Percentiles rank a stretch among this genome's conserved stretches.
phyloP scores from a whole-genome alignment of 2,113 vertebrate genomes.

The Perca flavescens region DNA sequence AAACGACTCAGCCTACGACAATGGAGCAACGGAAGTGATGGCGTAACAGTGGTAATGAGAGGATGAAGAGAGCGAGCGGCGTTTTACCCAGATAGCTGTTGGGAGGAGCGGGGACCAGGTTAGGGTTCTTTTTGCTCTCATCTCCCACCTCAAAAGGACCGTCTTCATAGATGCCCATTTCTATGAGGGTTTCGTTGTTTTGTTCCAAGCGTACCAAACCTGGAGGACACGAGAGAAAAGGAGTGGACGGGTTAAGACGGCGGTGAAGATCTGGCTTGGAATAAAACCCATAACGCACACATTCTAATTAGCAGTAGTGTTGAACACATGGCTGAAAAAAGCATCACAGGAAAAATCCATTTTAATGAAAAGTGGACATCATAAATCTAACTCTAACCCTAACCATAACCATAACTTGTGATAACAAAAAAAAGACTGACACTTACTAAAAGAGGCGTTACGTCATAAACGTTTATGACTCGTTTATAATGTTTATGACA shows the following conservation, averaged over 20 bases:
- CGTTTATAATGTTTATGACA: too few relatives aligned
- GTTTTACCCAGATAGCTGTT: constrained; percentile 97
- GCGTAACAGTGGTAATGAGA: neutral
- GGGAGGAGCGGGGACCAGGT: constrained; percentile 89
- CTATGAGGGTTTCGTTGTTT: constrained; percentile 89
- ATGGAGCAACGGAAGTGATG: neutral
- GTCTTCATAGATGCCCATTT: constrained; percentile 88
- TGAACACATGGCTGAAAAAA: constrained; percentile 7
- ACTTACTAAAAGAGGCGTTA: too few relatives aligned
- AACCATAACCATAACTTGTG: too few relatives aligned
- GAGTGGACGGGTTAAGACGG: neutral
- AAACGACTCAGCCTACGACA: too few relatives aligned
- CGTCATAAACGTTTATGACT: too few relatives aligned
- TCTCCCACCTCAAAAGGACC: constrained; percentile 95
- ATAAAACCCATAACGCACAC: neutral
- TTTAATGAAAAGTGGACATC: neutral
- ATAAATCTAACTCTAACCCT: neutral
- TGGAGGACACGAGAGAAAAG: constrained; percentile 57
- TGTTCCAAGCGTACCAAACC: constrained; percentile 94
- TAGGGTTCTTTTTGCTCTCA: constrained; percentile 83
- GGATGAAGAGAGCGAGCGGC: neutral
- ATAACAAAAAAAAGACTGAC: too few relatives aligned
- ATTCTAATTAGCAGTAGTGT: neutral
- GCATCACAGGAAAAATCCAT: neutral
- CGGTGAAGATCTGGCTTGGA: neutral